Evolutionary conservation across 1,140 invertebrate species (phyloP), one percentile per base, ranked within the genome.

Genomic region (Drosophila orena): DNA sequence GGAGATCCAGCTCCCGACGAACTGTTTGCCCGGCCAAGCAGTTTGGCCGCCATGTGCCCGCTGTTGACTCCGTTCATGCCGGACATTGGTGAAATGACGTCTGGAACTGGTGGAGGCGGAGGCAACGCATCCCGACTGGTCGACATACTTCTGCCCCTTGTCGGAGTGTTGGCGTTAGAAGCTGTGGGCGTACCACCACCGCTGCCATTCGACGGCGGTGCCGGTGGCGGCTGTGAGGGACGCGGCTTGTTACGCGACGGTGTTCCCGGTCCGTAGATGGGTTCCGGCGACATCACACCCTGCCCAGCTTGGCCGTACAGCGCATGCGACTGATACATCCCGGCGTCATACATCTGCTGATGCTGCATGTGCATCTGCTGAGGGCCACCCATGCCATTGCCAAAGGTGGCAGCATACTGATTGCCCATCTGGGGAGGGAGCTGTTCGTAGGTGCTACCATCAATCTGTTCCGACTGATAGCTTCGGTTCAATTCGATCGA

Each of bases 51-150:
- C 60, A 94, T 92, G 58, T 85, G 80, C 20, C 85, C 71, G n/a
- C 78, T 70, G 17, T 68, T 68, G 35, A 62, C 83, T 15, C 90
- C 88, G 49, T 91, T 91, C 70, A 91, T 85, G 30, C 22, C 66
- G 40, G 69, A 60, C 62, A 91, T 53, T 17, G 77, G 90, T 30
- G 93, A 93, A 35, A 93, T 93, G 3, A 92, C 93, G 90, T 90
- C 94, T 30, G 97, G 97, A 52, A 97, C 97, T 22, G 97, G 97
- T 44, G 97, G 97, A 3, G 97, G 97, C n/a, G 97, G 97, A 34
- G 97, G 97, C 79, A 98, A 93, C 12, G 81, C 83, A 73, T 97
- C 96, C 59, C 96, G 93, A 62, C 94, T 94, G 17, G 94, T 93
- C 52, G 94, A 95, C 93, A 95, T 94, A 74, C 94, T 95, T 79